Conservation (phyloP, 2,797 vertebrate species). For the Otolemur crassicaudatus region DNA sequence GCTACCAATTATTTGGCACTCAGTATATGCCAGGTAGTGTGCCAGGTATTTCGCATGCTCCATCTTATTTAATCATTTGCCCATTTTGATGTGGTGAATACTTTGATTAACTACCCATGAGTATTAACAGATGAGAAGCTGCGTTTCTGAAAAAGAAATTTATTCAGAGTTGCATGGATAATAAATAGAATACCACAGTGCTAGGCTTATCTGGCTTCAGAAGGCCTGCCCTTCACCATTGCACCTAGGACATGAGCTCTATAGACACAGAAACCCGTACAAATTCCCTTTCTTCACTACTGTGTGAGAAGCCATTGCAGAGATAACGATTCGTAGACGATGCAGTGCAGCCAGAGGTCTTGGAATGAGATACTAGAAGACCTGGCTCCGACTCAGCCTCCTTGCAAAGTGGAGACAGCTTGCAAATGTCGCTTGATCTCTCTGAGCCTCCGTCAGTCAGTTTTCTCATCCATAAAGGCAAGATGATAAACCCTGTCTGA, state of each 20-base stretch:
- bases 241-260: background rate
- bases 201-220: background rate
- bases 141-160: background rate
- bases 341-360: background rate
- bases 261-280: background rate
- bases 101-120: background rate
- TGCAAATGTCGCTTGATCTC: background rate
- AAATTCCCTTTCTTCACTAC: background rate
- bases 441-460: background rate
- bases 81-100: background rate
- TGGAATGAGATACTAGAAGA: background rate
- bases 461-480: background rate
- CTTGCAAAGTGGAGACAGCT: background rate
- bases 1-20: conserved; percentile 22
- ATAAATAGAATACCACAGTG: background rate
- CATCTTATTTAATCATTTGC: background rate
- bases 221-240: background rate
- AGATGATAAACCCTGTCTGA: background rate
- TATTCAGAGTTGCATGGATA: background rate
- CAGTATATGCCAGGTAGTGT: background rate
- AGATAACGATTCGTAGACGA: background rate
- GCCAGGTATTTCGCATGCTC: background rate
- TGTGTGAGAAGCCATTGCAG: background rate
- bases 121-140: background rate
- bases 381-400: background rate